These are phyloP conservation scores for Drymodes brunneopygia DNA, from an alignment of 2,113 vertebrate genomes.

Conservation along the genomic window DNA sequence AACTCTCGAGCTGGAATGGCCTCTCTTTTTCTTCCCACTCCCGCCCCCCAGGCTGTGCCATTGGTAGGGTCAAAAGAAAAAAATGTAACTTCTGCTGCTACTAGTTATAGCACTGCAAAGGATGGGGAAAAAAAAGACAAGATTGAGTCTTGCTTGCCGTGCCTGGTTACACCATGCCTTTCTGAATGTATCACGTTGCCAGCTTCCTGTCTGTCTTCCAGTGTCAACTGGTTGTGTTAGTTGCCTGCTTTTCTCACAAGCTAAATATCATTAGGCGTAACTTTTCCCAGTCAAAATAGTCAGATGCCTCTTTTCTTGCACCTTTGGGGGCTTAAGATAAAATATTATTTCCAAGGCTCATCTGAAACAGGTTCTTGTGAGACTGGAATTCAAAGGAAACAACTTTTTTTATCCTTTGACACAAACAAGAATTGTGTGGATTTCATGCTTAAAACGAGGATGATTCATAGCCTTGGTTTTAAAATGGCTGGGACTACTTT, in stretches of 20 bases:
- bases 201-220: not conserved
- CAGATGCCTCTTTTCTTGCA: not conserved
- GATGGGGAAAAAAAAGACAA: not conserved
- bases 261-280: not conserved
- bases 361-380: not conserved
- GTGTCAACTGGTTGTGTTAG: not conserved
- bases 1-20: not conserved
- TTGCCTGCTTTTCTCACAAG: not conserved
- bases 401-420: not conserved
- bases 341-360: not conserved
- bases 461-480: not conserved
- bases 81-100: not conserved
- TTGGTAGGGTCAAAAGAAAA: not conserved
- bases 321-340: not conserved
- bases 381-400: not conserved
- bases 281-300: not conserved
- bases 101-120: not conserved
- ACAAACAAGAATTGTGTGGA: not conserved
- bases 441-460: not conserved
- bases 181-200: not conserved
- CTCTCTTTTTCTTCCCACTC: not conserved
- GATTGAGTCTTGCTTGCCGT: not conserved
- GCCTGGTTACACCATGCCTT: accelerated
- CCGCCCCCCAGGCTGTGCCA: accelerated
- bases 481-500: slow-evolving; percentile 11